phyloP scores from a whole-genome alignment of 2,113 vertebrate genomes.

The Pituophis catenifer region DNA sequence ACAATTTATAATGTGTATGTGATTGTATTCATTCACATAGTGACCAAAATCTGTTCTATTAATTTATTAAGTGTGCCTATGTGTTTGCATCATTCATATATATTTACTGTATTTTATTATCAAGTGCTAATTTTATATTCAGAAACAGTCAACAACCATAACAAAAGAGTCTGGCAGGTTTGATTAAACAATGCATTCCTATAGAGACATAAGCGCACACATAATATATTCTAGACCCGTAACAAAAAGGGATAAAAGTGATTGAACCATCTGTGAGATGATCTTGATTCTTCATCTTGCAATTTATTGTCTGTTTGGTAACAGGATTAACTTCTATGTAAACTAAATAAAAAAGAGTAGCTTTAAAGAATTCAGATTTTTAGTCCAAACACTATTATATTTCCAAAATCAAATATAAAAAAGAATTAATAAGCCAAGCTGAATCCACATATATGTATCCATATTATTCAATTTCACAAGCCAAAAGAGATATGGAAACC shows the following conservation, averaged over 20 bases:
- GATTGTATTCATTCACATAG: background rate
- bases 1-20: background rate
- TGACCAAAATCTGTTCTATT: background rate
- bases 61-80: background rate
- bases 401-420: background rate
- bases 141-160: background rate
- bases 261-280: background rate
- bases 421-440: accelerated
- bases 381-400: background rate
- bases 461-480: background rate
- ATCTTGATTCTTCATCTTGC: background rate
- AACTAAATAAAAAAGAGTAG: background rate
- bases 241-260: background rate
- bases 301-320: background rate
- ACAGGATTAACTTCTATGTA: background rate
- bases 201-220: background rate
- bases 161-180: background rate
- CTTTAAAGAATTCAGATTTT: background rate
- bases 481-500: slow-evolving; percentile 1
- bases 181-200: background rate
- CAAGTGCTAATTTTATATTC: background rate
- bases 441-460: background rate
- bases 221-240: background rate
- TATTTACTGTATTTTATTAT: background rate
- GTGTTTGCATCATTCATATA: background rate